A percentile compares a stretch with the other conserved stretches of the same genome.
These are phyloP conservation scores for Morone saxatilis DNA, from an alignment of 2,113 vertebrate species.

Conservation along the genomic window DNA sequence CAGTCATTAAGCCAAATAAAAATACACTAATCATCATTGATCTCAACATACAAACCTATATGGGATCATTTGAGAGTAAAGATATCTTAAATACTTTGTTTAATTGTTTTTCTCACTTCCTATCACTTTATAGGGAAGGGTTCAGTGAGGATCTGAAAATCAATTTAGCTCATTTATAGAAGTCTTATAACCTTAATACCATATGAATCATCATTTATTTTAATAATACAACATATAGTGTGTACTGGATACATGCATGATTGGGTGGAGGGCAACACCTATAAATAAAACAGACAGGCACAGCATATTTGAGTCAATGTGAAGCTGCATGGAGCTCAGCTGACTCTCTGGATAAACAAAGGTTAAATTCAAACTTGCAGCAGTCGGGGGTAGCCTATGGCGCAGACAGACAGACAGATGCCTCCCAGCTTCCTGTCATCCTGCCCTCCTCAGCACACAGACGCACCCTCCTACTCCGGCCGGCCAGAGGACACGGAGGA, in stretches of 20 bases:
- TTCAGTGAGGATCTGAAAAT: background rate
- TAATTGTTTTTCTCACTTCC: background rate
- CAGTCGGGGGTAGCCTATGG: background rate
- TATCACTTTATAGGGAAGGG: too few species aligned
- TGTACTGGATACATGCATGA: background rate
- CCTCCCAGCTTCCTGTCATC: conserved; percentile 22
- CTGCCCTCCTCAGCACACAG: conserved; percentile 21
- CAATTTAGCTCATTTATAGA: background rate
- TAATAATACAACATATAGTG: too few species aligned
- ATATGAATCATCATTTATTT: background rate
- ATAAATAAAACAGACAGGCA: background rate
- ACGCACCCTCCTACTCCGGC: background rate
- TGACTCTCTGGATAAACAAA: conserved; percentile 2
- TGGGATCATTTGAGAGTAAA: background rate
- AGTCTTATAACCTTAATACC: too few species aligned
- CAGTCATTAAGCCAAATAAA: too few species aligned
- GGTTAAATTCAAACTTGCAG: conserved; percentile 32
- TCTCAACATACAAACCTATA: background rate
- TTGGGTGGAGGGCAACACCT: background rate
- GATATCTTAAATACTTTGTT: too few species aligned
- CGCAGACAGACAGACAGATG: conserved; percentile 11
- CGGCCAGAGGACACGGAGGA: conserved; percentile 24
- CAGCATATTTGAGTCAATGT: background rate
- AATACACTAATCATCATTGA: background rate
- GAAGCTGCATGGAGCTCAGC: background rate